These are phyloP conservation scores for Neofelis nebulosa DNA, from an alignment of 2,113 vertebrate genomes.

Conservation along the genomic window DNA sequence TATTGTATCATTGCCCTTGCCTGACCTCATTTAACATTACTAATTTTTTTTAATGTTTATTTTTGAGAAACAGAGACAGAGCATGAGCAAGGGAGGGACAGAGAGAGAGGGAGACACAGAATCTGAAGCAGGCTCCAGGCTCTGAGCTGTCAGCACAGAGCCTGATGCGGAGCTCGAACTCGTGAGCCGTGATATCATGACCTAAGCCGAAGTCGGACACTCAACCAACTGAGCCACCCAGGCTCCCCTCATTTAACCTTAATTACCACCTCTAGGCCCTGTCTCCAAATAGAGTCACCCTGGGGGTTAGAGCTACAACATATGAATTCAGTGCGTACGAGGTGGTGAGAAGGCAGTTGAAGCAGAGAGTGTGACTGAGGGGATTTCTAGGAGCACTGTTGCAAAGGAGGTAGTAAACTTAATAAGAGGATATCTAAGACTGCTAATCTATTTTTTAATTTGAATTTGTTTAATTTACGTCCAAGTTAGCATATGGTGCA, in stretches of 20 bases:
- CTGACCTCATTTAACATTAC: background rate
- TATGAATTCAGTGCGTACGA: background rate
- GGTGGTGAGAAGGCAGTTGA: background rate
- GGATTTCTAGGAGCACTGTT: background rate
- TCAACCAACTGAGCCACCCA: no score
- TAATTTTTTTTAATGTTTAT: no score
- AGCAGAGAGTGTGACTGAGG: background rate
- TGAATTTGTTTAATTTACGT: no score
- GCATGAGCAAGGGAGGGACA: no score
- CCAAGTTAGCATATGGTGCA: no score
- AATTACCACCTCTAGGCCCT: background rate
- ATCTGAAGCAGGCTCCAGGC: no score
- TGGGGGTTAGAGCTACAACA: background rate
- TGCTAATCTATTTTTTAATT: background rate
- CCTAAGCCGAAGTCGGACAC: no score
- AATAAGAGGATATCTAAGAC: background rate
- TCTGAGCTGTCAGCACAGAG: no score
- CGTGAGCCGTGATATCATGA: no score
- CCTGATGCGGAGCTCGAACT: no score
- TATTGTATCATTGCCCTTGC: background rate
- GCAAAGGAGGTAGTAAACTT: background rate
- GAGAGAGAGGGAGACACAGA: no score
- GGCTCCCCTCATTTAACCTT: background rate
- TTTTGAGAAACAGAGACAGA: no score
- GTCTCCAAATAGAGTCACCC: background rate